Base-by-base conservation (phyloP, 2,888 invertebrate species). In the Labia minor region DNA sequence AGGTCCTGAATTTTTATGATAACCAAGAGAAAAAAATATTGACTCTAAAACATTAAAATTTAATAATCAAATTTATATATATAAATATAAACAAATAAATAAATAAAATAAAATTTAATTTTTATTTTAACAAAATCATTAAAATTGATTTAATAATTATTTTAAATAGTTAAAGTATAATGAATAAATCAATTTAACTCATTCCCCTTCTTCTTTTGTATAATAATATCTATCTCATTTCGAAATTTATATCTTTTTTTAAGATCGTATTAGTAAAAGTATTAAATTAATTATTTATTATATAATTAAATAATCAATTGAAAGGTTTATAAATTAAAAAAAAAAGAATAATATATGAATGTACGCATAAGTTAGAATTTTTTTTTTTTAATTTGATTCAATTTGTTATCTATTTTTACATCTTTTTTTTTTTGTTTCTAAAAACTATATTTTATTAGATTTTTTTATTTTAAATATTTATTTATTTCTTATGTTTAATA, bases 291-390 rank as follows among this genome's bases (percentile, higher is more conserved):
- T 49, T 49, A 49, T 49, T 49, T 49, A 49, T 49, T 49, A 49
- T 49, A n/a, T 49, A 49, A 49, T 49, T 49, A 49, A 49, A 49
- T 49, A 49, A 49, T 49, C 49, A 49, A 49, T 49, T 49, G 49
- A 49, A 49, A 10, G 49, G n/a, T 11, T 10, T 49, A 49, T 49
- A 49, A 8, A 49, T 49, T 49, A 10, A 16, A 16, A 49, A 6
- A 33, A 33, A 11, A 33, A 11, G 33, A 33, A 33, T 33, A 33
- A 33, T 33, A 33, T 33, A n/a, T n/a, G n/a, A n/a, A n/a, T n/a
- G n/a, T n/a, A n/a, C n/a, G n/a, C n/a, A n/a, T n/a, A n/a, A n/a
- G n/a, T n/a, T n/a, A n/a, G n/a, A n/a, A n/a, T n/a, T n/a, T n/a
- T n/a, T n/a, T n/a, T n/a, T n/a, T n/a, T n/a, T n/a, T n/a, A n/a